These are phyloP conservation scores for Drosophila auraria DNA, from an alignment of 1,140 invertebrate species.

Conservation along the genomic window DNA sequence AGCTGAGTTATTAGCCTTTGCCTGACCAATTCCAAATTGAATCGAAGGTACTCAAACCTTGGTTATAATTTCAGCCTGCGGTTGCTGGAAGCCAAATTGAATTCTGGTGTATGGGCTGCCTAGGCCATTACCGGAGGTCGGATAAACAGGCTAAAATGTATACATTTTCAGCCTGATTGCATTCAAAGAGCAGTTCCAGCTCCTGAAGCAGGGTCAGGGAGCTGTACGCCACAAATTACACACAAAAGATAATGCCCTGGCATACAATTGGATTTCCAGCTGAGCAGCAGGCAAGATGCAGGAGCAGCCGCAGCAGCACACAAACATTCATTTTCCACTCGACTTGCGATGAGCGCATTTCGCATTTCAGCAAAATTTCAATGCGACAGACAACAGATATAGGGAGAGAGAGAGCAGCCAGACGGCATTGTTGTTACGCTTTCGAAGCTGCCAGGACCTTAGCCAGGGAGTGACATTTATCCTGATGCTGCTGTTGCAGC, in stretches of 20 bases:
- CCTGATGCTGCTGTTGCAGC: conserved; percentile 7
- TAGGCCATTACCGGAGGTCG: conserved; percentile 10
- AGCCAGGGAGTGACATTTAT: conserved; percentile 56
- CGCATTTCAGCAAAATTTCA: conserved; percentile 78
- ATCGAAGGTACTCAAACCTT: conserved; percentile 6
- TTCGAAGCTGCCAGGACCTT: not conserved
- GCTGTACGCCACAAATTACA: conserved; percentile 60
- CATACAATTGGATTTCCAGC: conserved; percentile 75
- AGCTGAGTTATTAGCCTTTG: conserved; percentile 22
- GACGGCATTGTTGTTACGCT: conserved; percentile 46
- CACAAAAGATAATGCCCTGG: conserved; percentile 59
- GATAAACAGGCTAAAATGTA: conserved; percentile 35
- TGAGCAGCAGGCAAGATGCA: conserved; percentile 21
- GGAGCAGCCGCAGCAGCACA: conserved; percentile 34
- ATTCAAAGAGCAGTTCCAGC: conserved; percentile 1
- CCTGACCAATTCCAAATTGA: not conserved
- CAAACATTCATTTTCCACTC: conserved; percentile 76
- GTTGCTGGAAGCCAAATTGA: conserved; percentile 45
- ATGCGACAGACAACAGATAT: conserved; percentile 62
- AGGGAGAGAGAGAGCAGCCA: conserved; percentile 16
- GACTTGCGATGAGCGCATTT: conserved; percentile 72
- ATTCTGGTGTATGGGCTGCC: conserved; percentile 15
- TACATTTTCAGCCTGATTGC: conserved; percentile 54
- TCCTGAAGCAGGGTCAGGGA: not conserved
- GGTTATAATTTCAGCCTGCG: conserved; percentile 27